Evolutionary conservation across 2,113 vertebrate species (phyloP), one percentile per base, ranked within the genome.

Genomic region (Mungos mungo): DNA sequence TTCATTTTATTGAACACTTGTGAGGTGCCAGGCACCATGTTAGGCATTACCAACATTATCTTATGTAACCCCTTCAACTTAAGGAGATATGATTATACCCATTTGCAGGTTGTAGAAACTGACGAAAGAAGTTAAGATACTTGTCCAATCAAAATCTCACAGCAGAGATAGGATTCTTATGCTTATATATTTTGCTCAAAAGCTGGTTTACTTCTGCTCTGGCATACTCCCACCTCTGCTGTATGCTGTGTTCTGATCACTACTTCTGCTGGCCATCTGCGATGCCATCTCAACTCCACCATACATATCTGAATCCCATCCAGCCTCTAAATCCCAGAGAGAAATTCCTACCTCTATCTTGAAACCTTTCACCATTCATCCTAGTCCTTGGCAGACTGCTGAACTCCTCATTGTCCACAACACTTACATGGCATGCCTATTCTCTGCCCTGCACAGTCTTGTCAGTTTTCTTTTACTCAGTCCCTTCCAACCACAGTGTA

Each of bases 1-100:
- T 93, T 74, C 66, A 80, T 97, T 71, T 95, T 38, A 80, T 0
- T 83, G 33, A 93, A 88, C 50, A 95, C 25, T 14, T 84, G 71
- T 85, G 79, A 96, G 80, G 47, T 80, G 29, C 2, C 68, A 83
- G 69, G 33, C 10, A 96, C 23, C 52, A 35, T 57, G n/a, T 66
- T 60, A 94, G 29, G 57, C 7, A 71, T 91, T 72, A 71, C 27
- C 77, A 96, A 92, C 38, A 96, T 41, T 45, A 71, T 82, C 57
- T 96, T 47, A 81, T 76, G 80, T 88, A 82, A 95, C 65, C 3
- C 80, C 27, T 93, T 92, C 33, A 45, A 92, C 68, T 45, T 69
- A 84, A 52, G 33, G 45, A 65, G 9, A 74, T 27, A 47, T 45
- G 54, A 66, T 52, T 29, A 69, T 54, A 66, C n/a, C 54, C 45